Conservation (phyloP, 2,113 vertebrate species). For the Elephantulus edwardii region DNA sequence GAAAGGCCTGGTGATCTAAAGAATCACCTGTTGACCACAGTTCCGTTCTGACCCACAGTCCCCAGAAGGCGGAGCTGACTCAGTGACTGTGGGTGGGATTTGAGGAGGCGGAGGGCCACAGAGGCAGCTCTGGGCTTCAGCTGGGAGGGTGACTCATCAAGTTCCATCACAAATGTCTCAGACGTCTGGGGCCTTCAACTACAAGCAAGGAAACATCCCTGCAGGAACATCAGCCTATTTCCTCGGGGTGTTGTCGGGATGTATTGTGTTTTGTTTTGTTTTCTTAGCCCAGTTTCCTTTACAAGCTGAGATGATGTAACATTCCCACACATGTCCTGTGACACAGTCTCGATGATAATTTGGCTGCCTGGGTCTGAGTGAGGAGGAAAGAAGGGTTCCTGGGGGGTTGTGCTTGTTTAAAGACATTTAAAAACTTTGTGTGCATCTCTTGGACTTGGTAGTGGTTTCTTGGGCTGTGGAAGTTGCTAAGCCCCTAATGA, state of each 20-base stretch:
- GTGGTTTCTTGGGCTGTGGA: background rate
- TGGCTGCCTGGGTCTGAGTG: background rate
- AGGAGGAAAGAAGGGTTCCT: rapidly evolving
- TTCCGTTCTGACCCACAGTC: background rate
- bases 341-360: background rate
- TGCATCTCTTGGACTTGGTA: background rate
- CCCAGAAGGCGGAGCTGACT: background rate
- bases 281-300: slow-evolving; percentile 63
- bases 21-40: background rate
- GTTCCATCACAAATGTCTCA: background rate
- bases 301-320: slow-evolving; percentile 39
- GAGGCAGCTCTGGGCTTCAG: background rate
- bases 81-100: background rate
- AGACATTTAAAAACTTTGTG: background rate
- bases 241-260: slow-evolving; percentile 38
- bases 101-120: background rate
- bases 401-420: background rate
- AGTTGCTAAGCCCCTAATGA: background rate
- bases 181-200: slow-evolving; percentile 5
- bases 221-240: slow-evolving; percentile 45
- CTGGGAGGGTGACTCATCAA: background rate
- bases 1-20: background rate
- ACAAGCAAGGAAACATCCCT: background rate
- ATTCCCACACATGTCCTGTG: background rate
- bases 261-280: slow-evolving; percentile 61